Evolutionary conservation across 2,888 invertebrate genomes (phyloP).

Genomic region (Malthinus flaveolus): DNA sequence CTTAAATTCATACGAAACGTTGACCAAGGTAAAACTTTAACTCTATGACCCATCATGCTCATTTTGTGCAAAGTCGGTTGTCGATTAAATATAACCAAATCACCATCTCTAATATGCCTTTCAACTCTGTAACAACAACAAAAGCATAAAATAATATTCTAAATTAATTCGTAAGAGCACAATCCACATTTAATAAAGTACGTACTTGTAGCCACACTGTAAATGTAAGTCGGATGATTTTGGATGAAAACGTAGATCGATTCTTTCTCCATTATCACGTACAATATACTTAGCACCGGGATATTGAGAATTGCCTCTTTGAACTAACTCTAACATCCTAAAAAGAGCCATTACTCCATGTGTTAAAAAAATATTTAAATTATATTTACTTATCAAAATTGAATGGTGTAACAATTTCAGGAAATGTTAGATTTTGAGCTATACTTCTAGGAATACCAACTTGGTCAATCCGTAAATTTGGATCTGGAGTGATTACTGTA

Average conservation of each 20-base stretch:
- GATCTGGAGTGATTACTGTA: constrained; percentile 97
- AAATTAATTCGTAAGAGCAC: constrained; percentile 5
- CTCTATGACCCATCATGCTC: constrained; percentile 99
- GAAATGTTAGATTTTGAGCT: constrained; percentile 98
- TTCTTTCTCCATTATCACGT: constrained; percentile 96
- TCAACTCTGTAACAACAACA: constrained; percentile 70
- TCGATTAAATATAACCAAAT: constrained; percentile 98
- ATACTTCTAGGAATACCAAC: constrained; percentile 98
- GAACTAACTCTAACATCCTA: constrained; percentile 86
- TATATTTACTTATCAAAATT: constrained; percentile 86
- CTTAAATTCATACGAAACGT: constrained; percentile 98
- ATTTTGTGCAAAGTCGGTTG: constrained; percentile 99
- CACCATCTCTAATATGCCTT: constrained; percentile 96
- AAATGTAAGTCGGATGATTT: constrained; percentile 96
- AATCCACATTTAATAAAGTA: constrained; percentile 1
- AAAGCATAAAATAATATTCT: constrained; percentile 16
- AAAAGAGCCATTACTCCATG: constrained; percentile 15
- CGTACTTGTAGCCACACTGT: constrained; percentile 85
- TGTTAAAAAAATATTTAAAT: background rate
- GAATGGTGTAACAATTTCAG: constrained; percentile 98
- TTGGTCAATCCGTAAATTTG: constrained; percentile 92
- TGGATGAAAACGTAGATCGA: constrained; percentile 97
- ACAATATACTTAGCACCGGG: constrained; percentile 99
- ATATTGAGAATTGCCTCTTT: constrained; percentile 96
- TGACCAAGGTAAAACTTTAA: constrained; percentile 98